Conservation (phyloP, 2,113 vertebrate species). For the Oophaga pumilio region DNA sequence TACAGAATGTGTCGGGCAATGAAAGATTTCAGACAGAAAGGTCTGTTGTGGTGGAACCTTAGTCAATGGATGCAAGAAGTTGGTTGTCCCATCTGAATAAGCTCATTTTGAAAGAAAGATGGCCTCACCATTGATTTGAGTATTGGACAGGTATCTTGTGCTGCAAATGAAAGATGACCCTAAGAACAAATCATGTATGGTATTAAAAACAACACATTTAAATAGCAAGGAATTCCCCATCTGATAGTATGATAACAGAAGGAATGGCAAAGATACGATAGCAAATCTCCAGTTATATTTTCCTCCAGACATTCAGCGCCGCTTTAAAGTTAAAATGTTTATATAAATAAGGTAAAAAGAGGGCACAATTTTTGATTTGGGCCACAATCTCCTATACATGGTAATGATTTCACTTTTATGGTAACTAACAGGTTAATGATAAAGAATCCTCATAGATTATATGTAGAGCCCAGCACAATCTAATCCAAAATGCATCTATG, state of each 20-base stretch:
- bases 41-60: no score
- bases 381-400: background rate
- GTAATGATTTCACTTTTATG: background rate
- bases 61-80: no score
- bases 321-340: background rate
- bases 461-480: background rate
- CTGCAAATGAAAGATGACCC: no score
- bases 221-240: background rate
- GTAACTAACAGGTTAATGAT: slow-evolving; percentile 6
- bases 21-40: no score
- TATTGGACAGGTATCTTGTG: no score
- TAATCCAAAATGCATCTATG: slow-evolving; percentile 14
- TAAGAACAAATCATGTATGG: no score
- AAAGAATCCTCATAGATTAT: background rate
- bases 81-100: no score
- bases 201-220: no score
- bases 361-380: background rate
- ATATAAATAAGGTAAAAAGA: background rate
- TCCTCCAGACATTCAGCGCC: background rate
- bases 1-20: no score
- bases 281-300: background rate
- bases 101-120: no score
- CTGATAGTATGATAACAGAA: background rate
- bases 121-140: no score
- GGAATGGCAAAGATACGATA: background rate